phyloP scores from a whole-genome alignment of 1,140 invertebrate species.

The Apolygus lucorum region DNA sequence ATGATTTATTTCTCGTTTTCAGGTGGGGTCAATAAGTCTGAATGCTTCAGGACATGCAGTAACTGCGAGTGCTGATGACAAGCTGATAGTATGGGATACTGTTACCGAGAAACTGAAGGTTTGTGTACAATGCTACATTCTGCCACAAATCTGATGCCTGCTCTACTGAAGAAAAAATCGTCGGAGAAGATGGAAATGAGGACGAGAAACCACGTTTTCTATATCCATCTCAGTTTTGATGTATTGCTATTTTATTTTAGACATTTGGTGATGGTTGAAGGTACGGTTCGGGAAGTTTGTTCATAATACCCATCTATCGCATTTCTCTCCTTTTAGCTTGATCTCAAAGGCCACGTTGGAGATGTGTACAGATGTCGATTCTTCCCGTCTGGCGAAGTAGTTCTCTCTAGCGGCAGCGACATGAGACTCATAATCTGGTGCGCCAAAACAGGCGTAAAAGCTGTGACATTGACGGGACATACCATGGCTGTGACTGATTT shows the following conservation, averaged over 20 bases:
- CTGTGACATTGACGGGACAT: slow-evolving; percentile 57
- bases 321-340: slow-evolving; percentile 41
- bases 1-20: slow-evolving; percentile 6
- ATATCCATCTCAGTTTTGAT: too few relatives aligned
- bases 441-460: slow-evolving; percentile 55
- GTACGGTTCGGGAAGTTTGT: too few relatives aligned
- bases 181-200: too few relatives aligned
- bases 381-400: slow-evolving; percentile 62
- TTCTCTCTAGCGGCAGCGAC: slow-evolving; percentile 59
- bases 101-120: slow-evolving; percentile 47
- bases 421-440: slow-evolving; percentile 61
- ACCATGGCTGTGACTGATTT: slow-evolving; percentile 54
- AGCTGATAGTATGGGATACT: slow-evolving; percentile 54
- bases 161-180: too few relatives aligned
- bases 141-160: too few relatives aligned
- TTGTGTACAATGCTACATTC: too few relatives aligned
- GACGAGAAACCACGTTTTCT: too few relatives aligned
- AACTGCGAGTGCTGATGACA: slow-evolving; percentile 50
- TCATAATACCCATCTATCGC: too few relatives aligned
- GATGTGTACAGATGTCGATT: slow-evolving; percentile 60
- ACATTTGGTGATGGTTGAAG: too few relatives aligned
- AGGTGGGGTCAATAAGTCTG: slow-evolving; percentile 41
- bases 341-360: slow-evolving; percentile 55
- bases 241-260: too few relatives aligned
- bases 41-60: slow-evolving; percentile 50